Conservation (phyloP, 2,113 vertebrate genomes). For the Pseudopodoces humilis region DNA sequence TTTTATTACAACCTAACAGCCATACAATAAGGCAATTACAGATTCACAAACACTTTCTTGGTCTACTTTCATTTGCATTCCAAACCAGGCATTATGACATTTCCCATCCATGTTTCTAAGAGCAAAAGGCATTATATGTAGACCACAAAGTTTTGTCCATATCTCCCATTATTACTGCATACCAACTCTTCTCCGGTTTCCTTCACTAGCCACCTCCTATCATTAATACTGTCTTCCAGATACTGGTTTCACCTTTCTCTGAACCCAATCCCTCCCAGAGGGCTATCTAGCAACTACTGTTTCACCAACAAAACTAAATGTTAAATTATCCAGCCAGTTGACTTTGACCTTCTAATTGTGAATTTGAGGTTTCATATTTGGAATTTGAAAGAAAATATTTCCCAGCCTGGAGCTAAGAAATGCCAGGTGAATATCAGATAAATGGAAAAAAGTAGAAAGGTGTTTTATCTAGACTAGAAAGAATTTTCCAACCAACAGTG, state of each 20-base stretch:
- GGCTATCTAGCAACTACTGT: not conserved
- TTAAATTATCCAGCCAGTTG: not conserved
- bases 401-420: not conserved
- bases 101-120: not conserved
- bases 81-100: not conserved
- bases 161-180: not conserved
- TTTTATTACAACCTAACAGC: not conserved
- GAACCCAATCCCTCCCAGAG: not conserved
- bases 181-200: not conserved
- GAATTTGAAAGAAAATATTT: not conserved
- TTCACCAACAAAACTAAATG: not conserved
- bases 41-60: not conserved
- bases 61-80: not conserved
- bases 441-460: not conserved
- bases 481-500: not conserved
- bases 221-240: not conserved
- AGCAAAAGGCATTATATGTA: not conserved
- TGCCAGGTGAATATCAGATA: not conserved
- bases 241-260: not conserved
- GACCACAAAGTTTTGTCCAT: not conserved
- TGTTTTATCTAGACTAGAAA: not conserved
- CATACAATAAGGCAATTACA: not conserved
- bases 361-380: not conserved
- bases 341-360: not conserved
- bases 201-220: not conserved